Evolutionary conservation across 2,888 invertebrate genomes (phyloP).

Genomic region (Trilocha varians): DNA sequence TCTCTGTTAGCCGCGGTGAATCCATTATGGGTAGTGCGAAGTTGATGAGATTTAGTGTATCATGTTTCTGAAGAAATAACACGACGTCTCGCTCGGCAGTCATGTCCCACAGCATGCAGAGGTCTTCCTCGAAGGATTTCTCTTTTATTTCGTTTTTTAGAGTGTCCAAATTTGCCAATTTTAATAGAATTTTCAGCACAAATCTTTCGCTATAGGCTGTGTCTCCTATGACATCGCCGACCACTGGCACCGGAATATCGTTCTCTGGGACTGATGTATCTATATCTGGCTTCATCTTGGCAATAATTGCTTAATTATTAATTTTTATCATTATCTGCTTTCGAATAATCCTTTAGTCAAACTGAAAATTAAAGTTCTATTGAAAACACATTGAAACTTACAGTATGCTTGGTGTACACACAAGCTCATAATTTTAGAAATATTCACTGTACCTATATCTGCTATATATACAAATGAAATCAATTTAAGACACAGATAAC

Average conservation of each 20-base stretch:
- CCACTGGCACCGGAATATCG: slow-evolving; percentile 42
- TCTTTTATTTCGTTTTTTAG: slow-evolving; percentile 70
- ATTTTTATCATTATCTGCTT: no score
- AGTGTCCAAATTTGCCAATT: slow-evolving; percentile 68
- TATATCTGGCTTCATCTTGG: slow-evolving; percentile 8
- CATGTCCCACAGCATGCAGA: slow-evolving; percentile 90
- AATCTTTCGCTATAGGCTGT: slow-evolving; percentile 86
- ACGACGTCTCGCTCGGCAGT: slow-evolving; percentile 85
- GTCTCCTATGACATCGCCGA: slow-evolving; percentile 85
- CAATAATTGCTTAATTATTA: no score
- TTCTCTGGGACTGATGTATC: slow-evolving; percentile 30
- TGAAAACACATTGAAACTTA: no score
- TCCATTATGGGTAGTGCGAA: slow-evolving; percentile 71
- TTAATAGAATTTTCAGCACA: slow-evolving; percentile 78
- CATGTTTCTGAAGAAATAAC: slow-evolving; percentile 76
- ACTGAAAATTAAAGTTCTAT: no score
- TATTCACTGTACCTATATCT: no score
- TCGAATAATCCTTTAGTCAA: no score
- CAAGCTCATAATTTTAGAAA: no score
- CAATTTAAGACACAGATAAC: no score
- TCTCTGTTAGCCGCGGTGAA: slow-evolving; percentile 81
- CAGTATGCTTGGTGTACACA: no score
- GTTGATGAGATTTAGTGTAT: slow-evolving; percentile 77
- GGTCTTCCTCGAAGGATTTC: slow-evolving; percentile 78
- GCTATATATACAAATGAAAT: no score